These are phyloP conservation scores for Ectemnius continuus DNA, from an alignment of 2,888 invertebrate genomes.

Conservation along the genomic window DNA sequence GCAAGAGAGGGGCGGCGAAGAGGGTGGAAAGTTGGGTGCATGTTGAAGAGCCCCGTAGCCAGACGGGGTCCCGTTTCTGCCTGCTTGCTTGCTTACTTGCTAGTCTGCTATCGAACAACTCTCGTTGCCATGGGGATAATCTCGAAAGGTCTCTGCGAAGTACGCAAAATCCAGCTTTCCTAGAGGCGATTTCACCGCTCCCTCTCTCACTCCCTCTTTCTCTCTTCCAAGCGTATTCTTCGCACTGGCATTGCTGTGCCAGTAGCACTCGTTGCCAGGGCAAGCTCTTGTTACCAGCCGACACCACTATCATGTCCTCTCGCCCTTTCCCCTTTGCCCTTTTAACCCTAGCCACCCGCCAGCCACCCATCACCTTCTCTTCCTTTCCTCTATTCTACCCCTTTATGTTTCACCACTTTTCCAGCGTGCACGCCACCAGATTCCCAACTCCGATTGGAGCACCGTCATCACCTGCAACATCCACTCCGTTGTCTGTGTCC, in stretches of 20 bases:
- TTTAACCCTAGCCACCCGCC: too few relatives aligned
- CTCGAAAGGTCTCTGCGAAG: conserved; percentile 48
- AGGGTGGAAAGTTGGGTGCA: conserved; percentile 12
- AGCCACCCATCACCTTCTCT: too few relatives aligned
- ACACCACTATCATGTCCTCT: too few relatives aligned
- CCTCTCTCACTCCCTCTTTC: conserved; percentile 1
- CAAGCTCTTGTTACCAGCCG: too few relatives aligned
- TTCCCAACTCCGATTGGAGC: too few relatives aligned
- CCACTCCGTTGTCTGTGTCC: too few relatives aligned
- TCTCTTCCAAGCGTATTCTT: not conserved
- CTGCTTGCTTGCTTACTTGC: conserved; percentile 4
- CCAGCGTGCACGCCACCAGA: too few relatives aligned
- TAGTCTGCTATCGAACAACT: conserved; percentile 64
- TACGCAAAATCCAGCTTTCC: conserved; percentile 45
- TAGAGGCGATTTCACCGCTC: conserved; percentile 22
- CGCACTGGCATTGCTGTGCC: not conserved
- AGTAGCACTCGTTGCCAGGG: not conserved
- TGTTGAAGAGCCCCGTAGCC: conserved; percentile 44
- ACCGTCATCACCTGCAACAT: too few relatives aligned
- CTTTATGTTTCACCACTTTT: too few relatives aligned
- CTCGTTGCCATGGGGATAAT: conserved; percentile 70
- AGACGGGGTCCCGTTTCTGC: conserved; percentile 14
- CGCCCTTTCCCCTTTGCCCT: too few relatives aligned
- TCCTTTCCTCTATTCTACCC: too few relatives aligned
- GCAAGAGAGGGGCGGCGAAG: conserved; percentile 1